These are phyloP conservation scores for Aurelia aurita DNA, from an alignment of 30 jellyfish, hydroid and myxozoan species.

Conservation along the genomic window DNA sequence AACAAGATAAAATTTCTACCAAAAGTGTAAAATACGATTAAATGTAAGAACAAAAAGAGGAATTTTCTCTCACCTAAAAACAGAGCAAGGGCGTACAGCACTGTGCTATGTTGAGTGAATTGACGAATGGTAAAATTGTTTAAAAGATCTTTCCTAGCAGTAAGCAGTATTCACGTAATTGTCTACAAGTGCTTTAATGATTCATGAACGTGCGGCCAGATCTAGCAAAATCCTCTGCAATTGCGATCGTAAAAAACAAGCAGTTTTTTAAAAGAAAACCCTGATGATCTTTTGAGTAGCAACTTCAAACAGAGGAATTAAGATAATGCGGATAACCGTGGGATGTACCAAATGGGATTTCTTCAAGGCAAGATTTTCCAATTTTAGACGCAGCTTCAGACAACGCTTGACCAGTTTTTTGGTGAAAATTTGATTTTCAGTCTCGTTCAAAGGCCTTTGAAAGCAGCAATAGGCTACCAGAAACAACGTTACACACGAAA, in stretches of 20 bases:
- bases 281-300: not conserved
- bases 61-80: not conserved
- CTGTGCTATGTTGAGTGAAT: not conserved
- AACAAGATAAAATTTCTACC: too few relatives aligned
- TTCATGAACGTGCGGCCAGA: slow-evolving; percentile 3
- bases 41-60: too few relatives aligned
- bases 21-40: too few relatives aligned
- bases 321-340: not conserved
- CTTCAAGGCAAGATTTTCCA: not conserved
- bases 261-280: not conserved
- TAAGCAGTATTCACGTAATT: not conserved
- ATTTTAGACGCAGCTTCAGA: too few relatives aligned
- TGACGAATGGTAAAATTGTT: not conserved
- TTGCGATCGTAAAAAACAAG: not conserved
- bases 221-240: slow-evolving; percentile 7
- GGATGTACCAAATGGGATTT: slow-evolving; percentile 8
- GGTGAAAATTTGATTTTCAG: too few relatives aligned
- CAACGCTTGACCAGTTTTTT: too few relatives aligned
- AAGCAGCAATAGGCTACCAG: too few relatives aligned
- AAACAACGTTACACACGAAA: too few relatives aligned
- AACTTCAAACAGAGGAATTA: not conserved
- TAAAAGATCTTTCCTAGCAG: not conserved
- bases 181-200: not conserved
- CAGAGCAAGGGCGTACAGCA: not conserved
- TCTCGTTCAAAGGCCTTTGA: too few relatives aligned